Evolutionary conservation across 1,140 invertebrate species (phyloP).

Genomic region (Bombus turneri): DNA sequence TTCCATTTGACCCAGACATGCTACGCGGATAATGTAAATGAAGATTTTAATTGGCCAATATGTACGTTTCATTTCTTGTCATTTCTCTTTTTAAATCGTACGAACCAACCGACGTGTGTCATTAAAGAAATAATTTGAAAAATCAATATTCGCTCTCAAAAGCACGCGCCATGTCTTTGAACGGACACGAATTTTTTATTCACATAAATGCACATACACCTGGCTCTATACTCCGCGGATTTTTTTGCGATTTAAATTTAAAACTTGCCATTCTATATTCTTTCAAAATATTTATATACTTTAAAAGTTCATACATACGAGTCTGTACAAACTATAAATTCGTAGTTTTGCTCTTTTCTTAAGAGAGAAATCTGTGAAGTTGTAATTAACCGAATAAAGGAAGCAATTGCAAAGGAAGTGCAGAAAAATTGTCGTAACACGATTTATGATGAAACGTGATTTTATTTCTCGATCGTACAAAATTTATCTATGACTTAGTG

Average conservation of each 20-base stretch:
- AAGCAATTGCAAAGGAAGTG: no score
- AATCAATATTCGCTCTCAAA: neutral
- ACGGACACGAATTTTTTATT: neutral
- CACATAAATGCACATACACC: neutral
- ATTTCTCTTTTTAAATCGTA: neutral
- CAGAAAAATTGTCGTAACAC: no score
- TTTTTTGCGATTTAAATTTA: neutral
- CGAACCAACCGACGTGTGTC: neutral
- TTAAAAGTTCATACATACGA: neutral
- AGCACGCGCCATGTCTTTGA: neutral
- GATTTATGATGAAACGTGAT: no score
- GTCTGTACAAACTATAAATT: no score
- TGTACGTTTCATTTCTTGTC: neutral
- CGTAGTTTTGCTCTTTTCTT: no score
- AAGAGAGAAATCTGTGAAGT: no score
- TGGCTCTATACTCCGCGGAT: no score
- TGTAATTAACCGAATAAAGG: no score
- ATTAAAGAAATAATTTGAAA: neutral
- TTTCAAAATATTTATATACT: neutral
- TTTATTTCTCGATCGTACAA: no score
- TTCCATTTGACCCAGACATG: neutral
- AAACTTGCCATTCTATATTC: neutral
- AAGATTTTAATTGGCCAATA: neutral
- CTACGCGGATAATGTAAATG: neutral
- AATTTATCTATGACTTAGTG: no score